Conservation (phyloP, 92 coral and sea anemone species). For the Parazoanthus swiftii region DNA sequence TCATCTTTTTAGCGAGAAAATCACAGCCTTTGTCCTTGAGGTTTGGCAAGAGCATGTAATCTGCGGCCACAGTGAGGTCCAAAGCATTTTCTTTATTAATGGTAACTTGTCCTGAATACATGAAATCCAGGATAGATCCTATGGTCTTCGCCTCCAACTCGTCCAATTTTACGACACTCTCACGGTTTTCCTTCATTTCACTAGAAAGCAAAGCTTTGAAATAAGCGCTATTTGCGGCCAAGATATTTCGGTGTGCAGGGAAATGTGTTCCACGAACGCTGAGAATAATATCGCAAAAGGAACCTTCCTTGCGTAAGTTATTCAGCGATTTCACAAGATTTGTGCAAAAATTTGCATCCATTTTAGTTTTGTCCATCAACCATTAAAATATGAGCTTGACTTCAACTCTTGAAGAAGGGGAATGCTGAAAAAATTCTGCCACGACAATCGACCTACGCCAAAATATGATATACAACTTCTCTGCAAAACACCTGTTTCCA, state of each 20-base stretch:
- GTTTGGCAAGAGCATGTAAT: slow-evolving; percentile 68
- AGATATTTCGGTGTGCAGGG: slow-evolving; percentile 75
- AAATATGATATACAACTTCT: too few species aligned
- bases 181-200: slow-evolving; percentile 79
- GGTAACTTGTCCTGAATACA: slow-evolving; percentile 73
- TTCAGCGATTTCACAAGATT: slow-evolving; percentile 62
- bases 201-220: slow-evolving; percentile 77
- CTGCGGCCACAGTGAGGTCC: slow-evolving; percentile 73
- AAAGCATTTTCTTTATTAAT: slow-evolving; percentile 64
- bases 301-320: slow-evolving; percentile 71
- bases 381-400: background rate
- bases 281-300: slow-evolving; percentile 71
- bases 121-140: slow-evolving; percentile 66
- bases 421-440: background rate
- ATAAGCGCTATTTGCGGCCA: slow-evolving; percentile 82
- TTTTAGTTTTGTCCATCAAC: slow-evolving; percentile 51
- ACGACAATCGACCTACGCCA: background rate
- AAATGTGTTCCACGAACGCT: slow-evolving; percentile 63
- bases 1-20: slow-evolving; percentile 66
- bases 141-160: slow-evolving; percentile 63
- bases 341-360: slow-evolving; percentile 58
- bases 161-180: slow-evolving; percentile 63
- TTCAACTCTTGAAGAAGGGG: background rate
- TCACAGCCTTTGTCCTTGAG: slow-evolving; percentile 70
- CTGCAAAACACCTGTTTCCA: slow-evolving; percentile 2